Conservation (phyloP, 2,113 vertebrate species). For the Syrmaticus mikado region DNA sequence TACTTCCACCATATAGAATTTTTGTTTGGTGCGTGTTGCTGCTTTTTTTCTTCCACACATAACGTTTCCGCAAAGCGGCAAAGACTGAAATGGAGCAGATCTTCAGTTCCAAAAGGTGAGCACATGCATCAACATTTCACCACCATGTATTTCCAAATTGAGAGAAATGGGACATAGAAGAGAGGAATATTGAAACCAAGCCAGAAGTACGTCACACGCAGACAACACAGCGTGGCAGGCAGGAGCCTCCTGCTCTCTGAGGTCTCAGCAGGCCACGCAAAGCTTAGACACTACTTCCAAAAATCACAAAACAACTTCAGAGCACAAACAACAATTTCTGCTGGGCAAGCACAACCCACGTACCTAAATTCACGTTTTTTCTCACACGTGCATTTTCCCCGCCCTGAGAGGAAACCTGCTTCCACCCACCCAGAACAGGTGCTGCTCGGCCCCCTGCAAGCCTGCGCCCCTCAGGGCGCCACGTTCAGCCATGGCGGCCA, state of each 20-base stretch:
- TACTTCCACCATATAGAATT: background rate
- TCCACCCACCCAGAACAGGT: background rate
- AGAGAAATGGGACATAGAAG: background rate
- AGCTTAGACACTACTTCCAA: background rate
- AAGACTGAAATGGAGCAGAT: background rate
- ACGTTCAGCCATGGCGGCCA: accelerated
- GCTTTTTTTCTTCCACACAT: background rate
- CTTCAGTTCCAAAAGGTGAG: background rate
- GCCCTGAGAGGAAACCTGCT: background rate
- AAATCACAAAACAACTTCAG: background rate
- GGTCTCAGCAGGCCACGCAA: background rate
- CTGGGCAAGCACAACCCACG: accelerated
- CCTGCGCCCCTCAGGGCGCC: background rate
- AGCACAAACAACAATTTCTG: background rate
- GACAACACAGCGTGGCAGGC: background rate
- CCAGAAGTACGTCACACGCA: background rate
- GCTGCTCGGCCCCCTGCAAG: accelerated
- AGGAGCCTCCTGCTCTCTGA: background rate
- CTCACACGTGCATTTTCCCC: background rate
- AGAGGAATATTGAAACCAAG: background rate
- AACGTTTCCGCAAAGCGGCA: slow-evolving; percentile 5
- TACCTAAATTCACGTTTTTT: accelerated
- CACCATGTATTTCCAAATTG: background rate
- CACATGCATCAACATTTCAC: accelerated
- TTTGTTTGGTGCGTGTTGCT: background rate